Conservation (phyloP, 2,888 invertebrate genomes). For the Spatulosminthurus flaviceps region DNA sequence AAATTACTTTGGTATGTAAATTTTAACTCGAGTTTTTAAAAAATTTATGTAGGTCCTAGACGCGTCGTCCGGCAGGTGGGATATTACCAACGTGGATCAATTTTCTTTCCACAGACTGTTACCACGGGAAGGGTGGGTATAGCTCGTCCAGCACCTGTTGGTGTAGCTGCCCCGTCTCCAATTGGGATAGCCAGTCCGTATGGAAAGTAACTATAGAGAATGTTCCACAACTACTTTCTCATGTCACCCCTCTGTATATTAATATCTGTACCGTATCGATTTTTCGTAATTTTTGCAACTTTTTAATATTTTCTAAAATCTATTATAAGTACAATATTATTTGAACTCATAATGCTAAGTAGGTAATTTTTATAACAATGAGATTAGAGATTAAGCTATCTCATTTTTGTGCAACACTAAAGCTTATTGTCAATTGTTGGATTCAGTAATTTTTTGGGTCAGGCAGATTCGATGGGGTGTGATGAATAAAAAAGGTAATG, state of each 20-base stretch:
- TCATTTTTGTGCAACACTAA: too few species aligned
- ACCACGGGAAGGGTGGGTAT: slow-evolving; percentile 29
- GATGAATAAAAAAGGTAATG: neutral
- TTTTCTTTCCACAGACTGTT: slow-evolving; percentile 27
- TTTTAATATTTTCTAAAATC: too few species aligned
- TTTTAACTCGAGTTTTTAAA: neutral
- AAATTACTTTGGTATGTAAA: neutral
- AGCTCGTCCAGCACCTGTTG: slow-evolving; percentile 35
- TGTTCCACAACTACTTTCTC: neutral
- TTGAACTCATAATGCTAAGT: too few species aligned
- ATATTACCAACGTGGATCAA: slow-evolving; percentile 18
- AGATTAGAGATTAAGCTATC: too few species aligned
- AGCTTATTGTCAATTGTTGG: neutral
- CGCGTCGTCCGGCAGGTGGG: slow-evolving; percentile 1
- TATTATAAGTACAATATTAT: too few species aligned
- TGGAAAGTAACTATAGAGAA: slow-evolving; percentile 36
- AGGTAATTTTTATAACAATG: too few species aligned
- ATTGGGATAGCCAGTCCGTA: slow-evolving; percentile 43
- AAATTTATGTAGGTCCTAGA: neutral
- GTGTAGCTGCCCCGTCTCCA: slow-evolving; percentile 27
- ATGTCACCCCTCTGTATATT: neutral
- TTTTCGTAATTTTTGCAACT: too few species aligned
- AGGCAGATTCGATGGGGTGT: neutral
- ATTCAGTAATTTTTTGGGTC: neutral
- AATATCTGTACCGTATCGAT: neutral